phyloP scores from a whole-genome alignment of 2,888 invertebrate genomes.

The Apodemia zela region DNA sequence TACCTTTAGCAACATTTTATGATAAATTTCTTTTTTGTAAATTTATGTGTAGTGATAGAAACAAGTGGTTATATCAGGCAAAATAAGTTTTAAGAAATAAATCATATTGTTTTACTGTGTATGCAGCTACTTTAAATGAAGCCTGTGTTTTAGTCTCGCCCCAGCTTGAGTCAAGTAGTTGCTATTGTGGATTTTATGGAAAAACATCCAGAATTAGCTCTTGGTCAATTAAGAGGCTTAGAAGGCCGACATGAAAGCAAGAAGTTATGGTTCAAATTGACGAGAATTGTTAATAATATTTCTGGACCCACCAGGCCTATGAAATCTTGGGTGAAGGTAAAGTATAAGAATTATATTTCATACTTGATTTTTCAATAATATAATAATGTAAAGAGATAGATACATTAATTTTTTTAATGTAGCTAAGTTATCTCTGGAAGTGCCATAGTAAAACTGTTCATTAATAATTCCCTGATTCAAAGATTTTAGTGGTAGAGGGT shows the following conservation, averaged over 20 bases:
- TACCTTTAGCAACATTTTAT: not conserved
- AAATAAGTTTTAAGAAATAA: not conserved
- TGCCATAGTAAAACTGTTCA: too few relatives aligned
- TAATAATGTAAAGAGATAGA: too few relatives aligned
- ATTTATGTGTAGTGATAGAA: not conserved
- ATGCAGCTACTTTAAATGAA: not conserved
- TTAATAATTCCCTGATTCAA: too few relatives aligned
- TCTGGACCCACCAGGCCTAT: constrained; percentile 64
- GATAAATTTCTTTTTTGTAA: not conserved
- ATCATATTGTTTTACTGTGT: not conserved
- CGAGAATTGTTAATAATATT: constrained; percentile 59
- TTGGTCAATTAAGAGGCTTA: constrained; percentile 59
- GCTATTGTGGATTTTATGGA: constrained; percentile 73
- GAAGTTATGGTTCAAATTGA: constrained; percentile 62
- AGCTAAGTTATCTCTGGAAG: too few relatives aligned
- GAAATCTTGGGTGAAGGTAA: constrained; percentile 73
- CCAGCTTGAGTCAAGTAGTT: constrained; percentile 64
- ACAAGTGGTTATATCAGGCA: not conserved
- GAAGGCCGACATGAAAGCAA: constrained; percentile 68
- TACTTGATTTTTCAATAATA: constrained; percentile 8
- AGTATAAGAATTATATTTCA: constrained; percentile 27
- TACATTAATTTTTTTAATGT: too few relatives aligned
- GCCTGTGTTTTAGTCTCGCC: constrained; percentile 52
- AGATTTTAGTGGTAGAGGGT: too few relatives aligned
- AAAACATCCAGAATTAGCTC: constrained; percentile 56